Percentiles rank a stretch among this genome's conserved stretches.
Conservation (phyloP, 1,140 invertebrate genomes). For the Nixonia krombeini region DNA sequence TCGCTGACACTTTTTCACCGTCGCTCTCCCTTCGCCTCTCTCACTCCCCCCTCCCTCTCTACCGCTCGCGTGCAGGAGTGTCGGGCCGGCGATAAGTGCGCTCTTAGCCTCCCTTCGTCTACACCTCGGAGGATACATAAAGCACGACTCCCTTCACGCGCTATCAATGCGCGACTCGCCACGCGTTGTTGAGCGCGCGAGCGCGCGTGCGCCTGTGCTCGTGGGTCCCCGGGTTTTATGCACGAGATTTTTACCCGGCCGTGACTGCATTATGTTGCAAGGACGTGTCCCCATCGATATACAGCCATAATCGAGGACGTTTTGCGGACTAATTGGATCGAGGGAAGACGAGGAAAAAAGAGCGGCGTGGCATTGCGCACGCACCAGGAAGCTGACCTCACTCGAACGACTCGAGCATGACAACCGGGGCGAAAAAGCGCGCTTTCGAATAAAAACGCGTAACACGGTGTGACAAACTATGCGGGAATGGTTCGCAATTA, state of each 20-base stretch:
- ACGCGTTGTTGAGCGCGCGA: background rate
- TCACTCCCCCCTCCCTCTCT: background rate
- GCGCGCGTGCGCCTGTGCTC: constrained; percentile 26
- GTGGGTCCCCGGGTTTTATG: too few relatives aligned
- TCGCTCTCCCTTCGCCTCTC: background rate
- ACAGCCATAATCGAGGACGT: constrained; percentile 43
- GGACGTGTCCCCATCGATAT: constrained; percentile 46
- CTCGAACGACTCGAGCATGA: constrained; percentile 40
- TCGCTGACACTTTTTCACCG: background rate
- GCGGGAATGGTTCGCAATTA: too few relatives aligned
- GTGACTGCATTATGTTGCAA: constrained; percentile 44
- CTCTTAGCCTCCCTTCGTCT: constrained; percentile 28
- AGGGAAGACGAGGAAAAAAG: constrained; percentile 19
- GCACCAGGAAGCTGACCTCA: constrained; percentile 40
- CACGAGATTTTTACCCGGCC: constrained; percentile 33
- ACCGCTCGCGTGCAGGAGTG: constrained; percentile 18
- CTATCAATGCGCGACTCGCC: constrained; percentile 30
- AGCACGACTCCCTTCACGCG: constrained; percentile 32
- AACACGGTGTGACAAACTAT: too few relatives aligned
- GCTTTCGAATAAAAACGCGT: too few relatives aligned
- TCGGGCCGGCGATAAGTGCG: constrained; percentile 40
- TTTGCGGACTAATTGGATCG: constrained; percentile 50
- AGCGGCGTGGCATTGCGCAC: background rate
- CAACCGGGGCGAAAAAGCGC: constrained; percentile 37
- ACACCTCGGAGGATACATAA: constrained; percentile 49